Conservation (phyloP, 2,888 invertebrate species). For the Leucoptera coffeella region DNA sequence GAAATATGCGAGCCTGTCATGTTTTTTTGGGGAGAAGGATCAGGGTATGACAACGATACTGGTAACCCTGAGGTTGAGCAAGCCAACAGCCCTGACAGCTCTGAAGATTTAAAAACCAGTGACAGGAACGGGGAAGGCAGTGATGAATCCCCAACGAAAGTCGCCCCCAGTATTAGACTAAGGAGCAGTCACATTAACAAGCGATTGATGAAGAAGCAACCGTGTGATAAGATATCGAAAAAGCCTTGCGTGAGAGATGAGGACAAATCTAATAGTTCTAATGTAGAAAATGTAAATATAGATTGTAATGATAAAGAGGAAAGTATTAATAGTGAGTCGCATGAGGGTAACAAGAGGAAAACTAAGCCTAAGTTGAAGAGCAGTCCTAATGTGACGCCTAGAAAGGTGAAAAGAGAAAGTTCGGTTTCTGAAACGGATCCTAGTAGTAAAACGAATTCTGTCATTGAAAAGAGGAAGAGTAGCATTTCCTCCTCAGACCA, state of each 20-base stretch:
- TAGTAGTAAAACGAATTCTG: slow-evolving; percentile 26
- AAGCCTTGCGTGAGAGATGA: slow-evolving; percentile 33
- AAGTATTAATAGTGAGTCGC: neutral
- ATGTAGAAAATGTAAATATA: slow-evolving; percentile 16
- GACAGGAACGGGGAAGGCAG: slow-evolving; percentile 30
- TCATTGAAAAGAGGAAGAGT: slow-evolving; percentile 37
- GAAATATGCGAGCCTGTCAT: slow-evolving; percentile 67
- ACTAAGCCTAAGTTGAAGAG: slow-evolving; percentile 29
- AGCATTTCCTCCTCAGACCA: slow-evolving; percentile 31
- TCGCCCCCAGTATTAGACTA: slow-evolving; percentile 17
- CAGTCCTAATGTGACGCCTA: slow-evolving; percentile 15
- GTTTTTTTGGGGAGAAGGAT: slow-evolving; percentile 66
- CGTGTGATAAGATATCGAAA: slow-evolving; percentile 26
- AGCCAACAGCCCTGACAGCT: slow-evolving; percentile 22
- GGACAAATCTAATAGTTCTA: slow-evolving; percentile 24
- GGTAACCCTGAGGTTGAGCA: slow-evolving; percentile 56
- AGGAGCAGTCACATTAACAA: slow-evolving; percentile 17
- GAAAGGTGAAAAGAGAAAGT: slow-evolving; percentile 20
- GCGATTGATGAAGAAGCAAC: slow-evolving; percentile 31
- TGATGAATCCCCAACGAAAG: slow-evolving; percentile 19
- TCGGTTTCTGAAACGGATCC: slow-evolving; percentile 19
- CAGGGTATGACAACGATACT: slow-evolving; percentile 65
- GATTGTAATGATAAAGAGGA: slow-evolving; percentile 19
- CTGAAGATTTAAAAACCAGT: too few relatives aligned
- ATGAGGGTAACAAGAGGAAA: slow-evolving; percentile 25